Conservation (phyloP, 2,797 vertebrate genomes). For the Xiphophorus birchmanni region DNA sequence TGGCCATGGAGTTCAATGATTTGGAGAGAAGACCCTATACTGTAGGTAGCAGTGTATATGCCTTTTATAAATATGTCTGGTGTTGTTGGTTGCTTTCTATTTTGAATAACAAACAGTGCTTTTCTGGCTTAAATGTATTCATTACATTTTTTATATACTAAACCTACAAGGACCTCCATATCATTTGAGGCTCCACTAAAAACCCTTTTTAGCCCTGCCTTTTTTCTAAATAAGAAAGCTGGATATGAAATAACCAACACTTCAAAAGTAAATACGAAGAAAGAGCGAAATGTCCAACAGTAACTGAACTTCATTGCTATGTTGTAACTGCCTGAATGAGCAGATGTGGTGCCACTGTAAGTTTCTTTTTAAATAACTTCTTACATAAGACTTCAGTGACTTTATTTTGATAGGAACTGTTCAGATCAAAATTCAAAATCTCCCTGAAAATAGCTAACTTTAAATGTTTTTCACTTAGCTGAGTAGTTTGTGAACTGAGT, state of each 20-base stretch:
- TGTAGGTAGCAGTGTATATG: not conserved
- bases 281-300: not conserved
- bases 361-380: not conserved
- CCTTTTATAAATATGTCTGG: not conserved
- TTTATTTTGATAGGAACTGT: too few species aligned
- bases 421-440: too few species aligned
- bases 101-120: not conserved
- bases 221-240: not conserved
- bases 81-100: not conserved
- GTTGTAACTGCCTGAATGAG: not conserved
- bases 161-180: not conserved
- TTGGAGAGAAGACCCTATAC: not conserved
- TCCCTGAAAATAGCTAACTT: not conserved
- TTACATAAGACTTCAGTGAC: not conserved
- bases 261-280: not conserved
- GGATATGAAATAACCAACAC: not conserved
- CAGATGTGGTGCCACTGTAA: not conserved
- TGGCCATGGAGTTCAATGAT: not conserved
- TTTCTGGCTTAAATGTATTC: not conserved
- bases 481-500: not conserved
- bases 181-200: not conserved
- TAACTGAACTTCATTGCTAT: not conserved
- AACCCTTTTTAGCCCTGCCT: not conserved
- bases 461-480: not conserved
- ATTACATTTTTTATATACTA: not conserved